phyloP scores from a whole-genome alignment of 2,797 vertebrate species.

The Kryptolebias ocellatus region DNA sequence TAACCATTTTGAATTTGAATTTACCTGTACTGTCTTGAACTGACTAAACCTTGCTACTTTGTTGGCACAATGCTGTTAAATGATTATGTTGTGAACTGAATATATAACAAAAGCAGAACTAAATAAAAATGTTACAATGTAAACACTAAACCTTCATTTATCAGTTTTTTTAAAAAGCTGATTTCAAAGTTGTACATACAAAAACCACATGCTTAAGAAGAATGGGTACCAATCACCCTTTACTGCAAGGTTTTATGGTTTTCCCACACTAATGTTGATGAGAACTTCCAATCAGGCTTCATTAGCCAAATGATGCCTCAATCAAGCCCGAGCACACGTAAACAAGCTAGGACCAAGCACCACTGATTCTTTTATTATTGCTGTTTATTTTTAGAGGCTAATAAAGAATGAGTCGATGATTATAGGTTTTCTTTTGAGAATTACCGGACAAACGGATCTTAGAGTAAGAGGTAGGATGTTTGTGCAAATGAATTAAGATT shows the following conservation, averaged over 20 bases:
- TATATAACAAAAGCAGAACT: neutral
- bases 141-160: neutral
- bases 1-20: too few species aligned
- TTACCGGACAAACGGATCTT: constrained; percentile 6
- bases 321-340: constrained; percentile 70
- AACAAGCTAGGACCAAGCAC: constrained; percentile 71
- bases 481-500: constrained; percentile 22
- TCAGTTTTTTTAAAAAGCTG: neutral
- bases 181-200: neutral
- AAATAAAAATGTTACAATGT: neutral
- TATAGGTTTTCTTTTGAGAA: constrained; percentile 43
- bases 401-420: constrained; percentile 40
- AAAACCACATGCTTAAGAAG: constrained; percentile 17
- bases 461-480: constrained; percentile 3
- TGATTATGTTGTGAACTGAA: too few species aligned
- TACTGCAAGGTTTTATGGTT: constrained; percentile 66
- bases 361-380: constrained; percentile 75
- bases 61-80: too few species aligned
- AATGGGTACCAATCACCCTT: constrained; percentile 43
- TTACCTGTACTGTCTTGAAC: too few species aligned
- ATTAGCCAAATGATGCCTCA: constrained; percentile 70
- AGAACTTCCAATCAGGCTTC: constrained; percentile 73
- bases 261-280: constrained; percentile 68
- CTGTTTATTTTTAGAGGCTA: constrained; percentile 73
- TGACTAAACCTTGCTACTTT: too few species aligned